Conservation (phyloP, 2,888 invertebrate genomes). For the Drosophila cognata region DNA sequence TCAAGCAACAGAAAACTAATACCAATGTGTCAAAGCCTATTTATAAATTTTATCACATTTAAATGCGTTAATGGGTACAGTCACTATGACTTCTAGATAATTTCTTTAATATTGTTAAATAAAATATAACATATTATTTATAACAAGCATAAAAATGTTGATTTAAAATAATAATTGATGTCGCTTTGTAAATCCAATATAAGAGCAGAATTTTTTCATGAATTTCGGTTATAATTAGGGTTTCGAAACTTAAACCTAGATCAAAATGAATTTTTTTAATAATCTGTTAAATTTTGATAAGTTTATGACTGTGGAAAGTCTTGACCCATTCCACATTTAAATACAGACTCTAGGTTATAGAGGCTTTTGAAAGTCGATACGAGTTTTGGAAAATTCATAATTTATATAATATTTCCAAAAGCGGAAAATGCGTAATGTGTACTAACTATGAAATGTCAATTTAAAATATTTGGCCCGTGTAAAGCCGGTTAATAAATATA, state of each 20-base stretch:
- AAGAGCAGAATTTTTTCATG: neutral
- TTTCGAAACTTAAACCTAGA: too few relatives aligned
- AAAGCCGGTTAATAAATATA: neutral
- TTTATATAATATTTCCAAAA: neutral
- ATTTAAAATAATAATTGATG: neutral
- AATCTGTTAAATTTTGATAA: neutral
- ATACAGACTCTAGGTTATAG: neutral
- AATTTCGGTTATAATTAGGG: too few relatives aligned
- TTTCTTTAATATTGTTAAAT: neutral
- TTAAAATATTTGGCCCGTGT: neutral
- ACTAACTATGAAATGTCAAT: neutral
- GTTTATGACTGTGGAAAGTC: neutral
- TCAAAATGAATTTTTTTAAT: neutral
- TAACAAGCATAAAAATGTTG: neutral
- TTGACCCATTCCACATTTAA: neutral
- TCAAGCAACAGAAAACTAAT: neutral
- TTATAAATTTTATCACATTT: neutral
- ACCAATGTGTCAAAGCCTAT: neutral
- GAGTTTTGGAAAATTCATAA: neutral
- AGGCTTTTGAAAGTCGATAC: neutral
- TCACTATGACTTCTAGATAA: neutral
- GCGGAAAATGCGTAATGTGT: neutral
- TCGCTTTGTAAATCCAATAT: neutral
- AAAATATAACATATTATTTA: neutral
- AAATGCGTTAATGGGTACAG: neutral